A percentile compares a stretch with the other conserved stretches of the same genome.
Conservation (phyloP, 2,888 invertebrate genomes). For the Crossocerus cetratus region DNA sequence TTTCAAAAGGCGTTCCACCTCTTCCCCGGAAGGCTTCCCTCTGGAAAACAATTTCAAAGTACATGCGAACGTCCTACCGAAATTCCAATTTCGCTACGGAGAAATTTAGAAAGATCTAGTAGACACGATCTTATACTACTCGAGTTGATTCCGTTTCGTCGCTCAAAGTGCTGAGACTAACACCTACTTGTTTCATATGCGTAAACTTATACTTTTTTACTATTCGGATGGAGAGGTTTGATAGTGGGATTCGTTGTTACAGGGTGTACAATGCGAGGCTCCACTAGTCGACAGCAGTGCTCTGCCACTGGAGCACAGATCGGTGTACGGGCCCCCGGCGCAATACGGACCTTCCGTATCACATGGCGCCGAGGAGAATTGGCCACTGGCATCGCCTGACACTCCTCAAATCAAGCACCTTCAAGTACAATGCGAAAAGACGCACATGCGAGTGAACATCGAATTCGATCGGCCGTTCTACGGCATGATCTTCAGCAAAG, state of each 20-base stretch:
- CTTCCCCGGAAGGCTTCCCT: too few relatives aligned
- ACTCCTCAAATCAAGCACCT: conserved; percentile 95
- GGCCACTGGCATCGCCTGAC: conserved; percentile 92
- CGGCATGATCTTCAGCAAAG: conserved; percentile 97
- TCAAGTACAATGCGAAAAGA: conserved; percentile 97
- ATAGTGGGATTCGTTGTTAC: conserved; percentile 62
- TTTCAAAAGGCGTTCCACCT: conserved; percentile 38
- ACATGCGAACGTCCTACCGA: too few relatives aligned
- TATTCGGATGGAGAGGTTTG: too few relatives aligned
- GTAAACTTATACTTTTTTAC: too few relatives aligned
- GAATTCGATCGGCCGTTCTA: conserved; percentile 97
- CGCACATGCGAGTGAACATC: conserved; percentile 96
- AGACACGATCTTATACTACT: too few relatives aligned
- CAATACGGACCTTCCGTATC: conserved; percentile 79
- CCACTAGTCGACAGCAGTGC: conserved; percentile 89
- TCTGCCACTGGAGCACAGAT: conserved; percentile 88
- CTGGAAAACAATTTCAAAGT: too few relatives aligned
- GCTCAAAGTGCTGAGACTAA: too few relatives aligned
- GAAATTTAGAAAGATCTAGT: too few relatives aligned
- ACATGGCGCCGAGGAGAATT: conserved; percentile 85
- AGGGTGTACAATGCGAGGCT: conserved; percentile 88
- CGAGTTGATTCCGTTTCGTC: too few relatives aligned
- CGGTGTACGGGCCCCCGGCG: conserved; percentile 81
- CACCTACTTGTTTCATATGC: too few relatives aligned
- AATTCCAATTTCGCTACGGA: too few relatives aligned